A percentile compares a stretch with the other conserved stretches of the same genome.
Evolutionary conservation across 2,797 vertebrate species (phyloP).

Genomic region (Cottoperca gobio): DNA sequence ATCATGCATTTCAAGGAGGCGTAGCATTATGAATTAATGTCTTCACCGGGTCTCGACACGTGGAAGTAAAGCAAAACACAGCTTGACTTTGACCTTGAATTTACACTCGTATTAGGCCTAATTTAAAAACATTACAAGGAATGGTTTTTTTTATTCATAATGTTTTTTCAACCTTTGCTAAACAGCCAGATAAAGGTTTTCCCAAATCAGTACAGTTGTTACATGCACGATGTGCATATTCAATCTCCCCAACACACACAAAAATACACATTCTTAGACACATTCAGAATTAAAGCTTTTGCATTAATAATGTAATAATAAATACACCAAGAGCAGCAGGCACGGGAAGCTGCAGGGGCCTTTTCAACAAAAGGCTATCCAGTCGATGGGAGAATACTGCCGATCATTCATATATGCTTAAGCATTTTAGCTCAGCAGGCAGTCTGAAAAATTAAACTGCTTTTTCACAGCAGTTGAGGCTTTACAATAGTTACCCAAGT

Average conservation of each 20-base stretch:
- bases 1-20: neutral
- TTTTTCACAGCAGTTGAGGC: neutral
- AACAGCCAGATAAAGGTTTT: neutral
- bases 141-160: too few relatives aligned
- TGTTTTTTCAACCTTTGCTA: neutral
- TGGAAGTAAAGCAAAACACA: neutral
- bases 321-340: neutral
- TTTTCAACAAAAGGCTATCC: constrained; percentile 2
- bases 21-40: neutral
- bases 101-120: neutral
- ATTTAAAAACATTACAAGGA: neutral
- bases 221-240: neutral
- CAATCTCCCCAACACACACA: neutral
- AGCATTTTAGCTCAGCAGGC: constrained; percentile 19
- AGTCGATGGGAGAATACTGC: neutral
- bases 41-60: neutral
- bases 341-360: neutral
- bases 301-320: neutral
- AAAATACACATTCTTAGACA: neutral
- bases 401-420: neutral
- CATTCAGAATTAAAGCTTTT: neutral
- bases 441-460: neutral
- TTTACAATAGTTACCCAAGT: neutral
- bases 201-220: neutral
- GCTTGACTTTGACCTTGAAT: neutral